Conservation (phyloP, 1,140 invertebrate species). For the Atta texana region DNA sequence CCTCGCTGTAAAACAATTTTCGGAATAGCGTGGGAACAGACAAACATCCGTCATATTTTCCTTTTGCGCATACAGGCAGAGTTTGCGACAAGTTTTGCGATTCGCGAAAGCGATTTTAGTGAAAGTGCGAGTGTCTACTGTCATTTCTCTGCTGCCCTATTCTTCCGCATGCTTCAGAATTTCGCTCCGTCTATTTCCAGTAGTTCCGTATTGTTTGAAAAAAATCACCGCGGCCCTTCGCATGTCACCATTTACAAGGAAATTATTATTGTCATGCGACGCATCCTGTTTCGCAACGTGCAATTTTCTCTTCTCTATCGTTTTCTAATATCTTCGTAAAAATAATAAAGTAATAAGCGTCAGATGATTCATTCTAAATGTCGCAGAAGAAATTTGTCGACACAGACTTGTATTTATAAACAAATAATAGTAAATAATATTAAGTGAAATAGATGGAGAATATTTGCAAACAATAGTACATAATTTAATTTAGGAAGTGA, state of each 20-base stretch:
- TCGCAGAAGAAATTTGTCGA: not conserved
- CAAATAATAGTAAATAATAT: too few species aligned
- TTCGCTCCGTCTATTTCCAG: not conserved
- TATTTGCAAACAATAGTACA: not conserved
- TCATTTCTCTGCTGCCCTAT: slow-evolving; percentile 20
- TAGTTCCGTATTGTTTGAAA: not conserved
- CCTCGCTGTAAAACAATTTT: not conserved
- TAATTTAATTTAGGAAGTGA: not conserved
- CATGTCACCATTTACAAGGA: not conserved
- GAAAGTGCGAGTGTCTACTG: slow-evolving; percentile 5
- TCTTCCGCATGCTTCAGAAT: slow-evolving; percentile 28
- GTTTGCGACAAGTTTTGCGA: not conserved
- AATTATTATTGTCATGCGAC: slow-evolving; percentile 15
- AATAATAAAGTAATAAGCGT: not conserved
- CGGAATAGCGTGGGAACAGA: not conserved
- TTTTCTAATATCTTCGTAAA: not conserved
- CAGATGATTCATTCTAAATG: not conserved
- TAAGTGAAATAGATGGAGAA: too few species aligned
- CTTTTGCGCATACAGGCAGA: not conserved
- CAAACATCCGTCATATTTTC: not conserved
- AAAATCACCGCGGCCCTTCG: not conserved
- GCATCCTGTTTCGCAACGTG: not conserved
- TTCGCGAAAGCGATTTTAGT: slow-evolving; percentile 44
- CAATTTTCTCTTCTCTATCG: not conserved
- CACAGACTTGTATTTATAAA: not conserved